A percentile compares a stretch with the other conserved stretches of the same genome.
Evolutionary conservation across 2,888 invertebrate species (phyloP).

Genomic region (Xestia ashworthii): DNA sequence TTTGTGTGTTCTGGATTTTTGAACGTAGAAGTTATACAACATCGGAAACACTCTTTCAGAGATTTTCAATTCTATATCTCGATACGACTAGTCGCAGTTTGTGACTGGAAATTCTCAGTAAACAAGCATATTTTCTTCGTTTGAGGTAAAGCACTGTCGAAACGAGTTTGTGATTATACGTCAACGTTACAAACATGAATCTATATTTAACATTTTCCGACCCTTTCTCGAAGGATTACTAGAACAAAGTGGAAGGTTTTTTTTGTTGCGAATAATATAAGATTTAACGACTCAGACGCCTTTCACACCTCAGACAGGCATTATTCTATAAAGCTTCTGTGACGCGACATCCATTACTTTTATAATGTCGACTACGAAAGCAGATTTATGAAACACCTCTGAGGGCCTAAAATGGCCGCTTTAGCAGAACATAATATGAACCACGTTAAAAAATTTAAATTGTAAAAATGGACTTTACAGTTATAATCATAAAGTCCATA

Average conservation of each 20-base stretch:
- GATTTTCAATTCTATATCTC: slow-evolving; percentile 2
- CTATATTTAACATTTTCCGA: slow-evolving; percentile 14
- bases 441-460: too few species aligned
- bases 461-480: too few species aligned
- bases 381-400: neutral
- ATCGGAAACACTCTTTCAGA: slow-evolving; percentile 18
- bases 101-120: neutral
- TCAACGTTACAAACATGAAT: slow-evolving; percentile 4
- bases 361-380: neutral
- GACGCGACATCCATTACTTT: slow-evolving; percentile 24
- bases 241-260: slow-evolving; percentile 12
- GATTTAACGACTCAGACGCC: slow-evolving; percentile 13
- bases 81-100: neutral
- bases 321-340: slow-evolving; percentile 14
- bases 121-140: slow-evolving; percentile 18
- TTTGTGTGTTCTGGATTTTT: neutral
- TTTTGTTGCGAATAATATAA: slow-evolving; percentile 21
- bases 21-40: neutral
- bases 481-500: too few species aligned
- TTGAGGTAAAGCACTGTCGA: slow-evolving; percentile 1
- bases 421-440: too few species aligned
- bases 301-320: slow-evolving; percentile 14
- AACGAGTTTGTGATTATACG: slow-evolving; percentile 32
- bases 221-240: slow-evolving; percentile 1
- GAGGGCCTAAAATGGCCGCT: too few species aligned